Base-by-base conservation (phyloP, 2,888 invertebrate species). In the Polia nebulosa region DNA sequence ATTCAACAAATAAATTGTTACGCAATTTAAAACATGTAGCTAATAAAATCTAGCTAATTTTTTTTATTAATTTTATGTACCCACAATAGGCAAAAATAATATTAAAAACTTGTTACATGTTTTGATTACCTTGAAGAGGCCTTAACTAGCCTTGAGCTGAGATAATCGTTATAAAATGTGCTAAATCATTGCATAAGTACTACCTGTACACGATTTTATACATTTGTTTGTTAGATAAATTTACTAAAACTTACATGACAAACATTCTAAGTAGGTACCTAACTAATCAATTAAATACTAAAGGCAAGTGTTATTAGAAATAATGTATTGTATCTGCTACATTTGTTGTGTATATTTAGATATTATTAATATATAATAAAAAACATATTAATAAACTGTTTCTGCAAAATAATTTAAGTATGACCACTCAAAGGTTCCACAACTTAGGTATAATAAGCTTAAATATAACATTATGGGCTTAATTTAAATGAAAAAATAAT, bases 161-260 rank as follows among this genome's bases (percentile, higher is more conserved):
- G 55, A 55, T 73, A 32, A 76, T 22, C 39, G 25, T 11, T 69
- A 36, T 36, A 73, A 72, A 74, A 67, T 44, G 8, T 76, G 67
- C 75, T 74, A 57, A 15, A 29, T 79, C 62, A 76, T 52, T 59
- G 13, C 56, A 36, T 13, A 72, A 27, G 25, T 49, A 53, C 15
- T 41, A 15, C 39, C 13, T 57, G 51, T 25, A 53, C 20, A 45
- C 3, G 36, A 56, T 75, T 39, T 72, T 11, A 36, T 34, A 25
- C 0, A 8, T 11, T 11, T 25, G 36, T 22, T 36, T 64, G 3
- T 20, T 36, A 44, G n/a, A n/a, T n/a, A 15, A 15, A 20, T 20
- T 20, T 20, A 29, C 36, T 36, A 52, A 29, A 47, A 22, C 25
- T 3, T 32, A 8, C 6, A 17, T 20, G 36, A 17, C 15, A 41